These are phyloP conservation scores for Aradophagus sp. DNA, from an alignment of 1,140 invertebrate genomes.

Conservation along the genomic window DNA sequence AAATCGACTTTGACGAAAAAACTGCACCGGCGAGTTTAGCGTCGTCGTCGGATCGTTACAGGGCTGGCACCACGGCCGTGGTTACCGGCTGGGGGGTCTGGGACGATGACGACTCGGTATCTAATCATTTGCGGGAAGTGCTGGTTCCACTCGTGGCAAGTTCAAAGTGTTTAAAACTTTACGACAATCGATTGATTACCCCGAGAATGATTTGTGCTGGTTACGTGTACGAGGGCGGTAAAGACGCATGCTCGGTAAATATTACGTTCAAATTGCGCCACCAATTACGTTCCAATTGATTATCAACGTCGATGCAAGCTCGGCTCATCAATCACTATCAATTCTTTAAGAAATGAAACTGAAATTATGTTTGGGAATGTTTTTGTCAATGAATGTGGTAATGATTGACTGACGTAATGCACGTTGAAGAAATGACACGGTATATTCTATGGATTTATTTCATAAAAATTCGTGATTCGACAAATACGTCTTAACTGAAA, in stretches of 20 bases:
- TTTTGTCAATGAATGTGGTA: too few relatives aligned
- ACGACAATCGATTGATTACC: conserved; percentile 67
- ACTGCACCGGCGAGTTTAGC: conserved; percentile 62
- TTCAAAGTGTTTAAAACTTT: conserved; percentile 64
- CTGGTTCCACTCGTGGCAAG: conserved; percentile 69
- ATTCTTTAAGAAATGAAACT: too few relatives aligned
- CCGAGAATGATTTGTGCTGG: conserved; percentile 79
- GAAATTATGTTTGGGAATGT: too few relatives aligned
- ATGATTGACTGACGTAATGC: too few relatives aligned
- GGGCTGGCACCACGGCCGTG: conserved; percentile 64
- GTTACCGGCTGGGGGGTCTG: conserved; percentile 77
- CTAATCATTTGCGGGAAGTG: conserved; percentile 72
- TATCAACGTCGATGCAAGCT: too few relatives aligned
- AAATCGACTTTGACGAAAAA: conserved; percentile 46
- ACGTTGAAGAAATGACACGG: too few relatives aligned
- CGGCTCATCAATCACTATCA: too few relatives aligned
- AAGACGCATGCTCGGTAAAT: conserved; percentile 75
- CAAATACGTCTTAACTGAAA: too few relatives aligned
- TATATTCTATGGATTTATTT: too few relatives aligned
- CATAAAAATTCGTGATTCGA: too few relatives aligned
- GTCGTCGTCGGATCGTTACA: conserved; percentile 45
- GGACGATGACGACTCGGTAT: conserved; percentile 62
- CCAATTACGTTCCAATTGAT: background rate
- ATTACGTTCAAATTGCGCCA: conserved; percentile 3
- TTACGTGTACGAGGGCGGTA: conserved; percentile 76